These are phyloP conservation scores for Andrena haemorrhoa DNA, from an alignment of 2,888 invertebrate genomes.

Conservation along the genomic window DNA sequence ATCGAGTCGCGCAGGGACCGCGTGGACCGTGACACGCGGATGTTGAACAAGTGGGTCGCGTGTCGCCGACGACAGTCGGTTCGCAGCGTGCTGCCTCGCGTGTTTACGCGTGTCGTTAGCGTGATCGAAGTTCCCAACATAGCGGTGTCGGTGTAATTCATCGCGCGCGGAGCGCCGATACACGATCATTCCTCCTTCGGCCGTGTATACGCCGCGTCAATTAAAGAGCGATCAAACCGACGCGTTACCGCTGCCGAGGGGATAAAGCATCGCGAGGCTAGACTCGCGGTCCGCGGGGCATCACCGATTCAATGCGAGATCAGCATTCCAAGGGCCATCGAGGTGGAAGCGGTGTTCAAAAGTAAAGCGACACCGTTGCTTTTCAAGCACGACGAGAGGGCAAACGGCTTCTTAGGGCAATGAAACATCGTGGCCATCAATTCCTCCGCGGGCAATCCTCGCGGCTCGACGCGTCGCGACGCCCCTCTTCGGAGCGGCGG, in stretches of 20 bases:
- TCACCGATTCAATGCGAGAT: background rate
- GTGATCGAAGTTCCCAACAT: constrained; percentile 25
- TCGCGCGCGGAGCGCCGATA: constrained; percentile 24
- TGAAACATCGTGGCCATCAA: constrained; percentile 12
- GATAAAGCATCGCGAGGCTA: constrained; percentile 8
- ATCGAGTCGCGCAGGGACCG: background rate
- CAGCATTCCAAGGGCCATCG: background rate
- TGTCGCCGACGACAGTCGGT: constrained; percentile 31
- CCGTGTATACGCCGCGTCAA: constrained; percentile 33
- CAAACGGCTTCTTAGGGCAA: background rate
- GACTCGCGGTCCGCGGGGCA: background rate
- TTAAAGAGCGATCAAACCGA: constrained; percentile 38
- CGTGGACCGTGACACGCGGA: constrained; percentile 14
- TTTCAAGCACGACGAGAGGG: background rate
- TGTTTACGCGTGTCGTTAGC: constrained; percentile 52
- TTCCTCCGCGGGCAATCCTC: constrained; percentile 8
- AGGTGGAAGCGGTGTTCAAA: background rate
- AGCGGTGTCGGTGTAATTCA: constrained; percentile 26
- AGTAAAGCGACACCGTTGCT: background rate
- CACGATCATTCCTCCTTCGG: background rate
- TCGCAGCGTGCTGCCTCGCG: constrained; percentile 25
- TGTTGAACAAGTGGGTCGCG: constrained; percentile 24
- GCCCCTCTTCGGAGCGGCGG: background rate
- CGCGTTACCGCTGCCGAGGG: constrained; percentile 12
- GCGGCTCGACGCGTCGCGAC: background rate